A percentile compares a stretch with the other conserved stretches of the same genome.
These are phyloP conservation scores for Otus sunia DNA, from an alignment of 2,113 vertebrate genomes.

Conservation along the genomic window DNA sequence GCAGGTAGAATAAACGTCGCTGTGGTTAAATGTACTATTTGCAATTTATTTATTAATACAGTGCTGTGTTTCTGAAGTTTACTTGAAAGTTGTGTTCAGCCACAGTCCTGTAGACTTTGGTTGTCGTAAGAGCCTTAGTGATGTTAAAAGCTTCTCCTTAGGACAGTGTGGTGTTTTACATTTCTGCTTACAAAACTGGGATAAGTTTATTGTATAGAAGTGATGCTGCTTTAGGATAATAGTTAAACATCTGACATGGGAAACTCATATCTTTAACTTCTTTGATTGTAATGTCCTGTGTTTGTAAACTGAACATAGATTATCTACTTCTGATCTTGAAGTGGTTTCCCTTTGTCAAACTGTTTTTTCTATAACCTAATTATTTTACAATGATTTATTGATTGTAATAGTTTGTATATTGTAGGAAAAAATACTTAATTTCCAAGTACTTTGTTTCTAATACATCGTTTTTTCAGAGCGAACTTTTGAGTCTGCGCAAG, in stretches of 20 bases:
- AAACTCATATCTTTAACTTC: neutral
- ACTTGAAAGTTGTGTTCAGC: neutral
- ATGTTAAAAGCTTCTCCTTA: neutral
- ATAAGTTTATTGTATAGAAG: neutral
- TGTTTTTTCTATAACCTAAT: neutral
- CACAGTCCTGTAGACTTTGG: neutral
- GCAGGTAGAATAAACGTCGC: conserved; percentile 74
- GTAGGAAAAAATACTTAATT: neutral
- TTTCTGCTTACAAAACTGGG: neutral
- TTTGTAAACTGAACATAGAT: neutral
- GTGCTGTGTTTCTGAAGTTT: neutral
- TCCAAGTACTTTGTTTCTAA: neutral
- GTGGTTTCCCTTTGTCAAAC: neutral
- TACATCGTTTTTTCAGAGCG: neutral
- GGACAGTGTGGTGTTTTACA: neutral
- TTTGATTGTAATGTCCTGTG: neutral
- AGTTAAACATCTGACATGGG: neutral
- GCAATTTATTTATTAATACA: neutral
- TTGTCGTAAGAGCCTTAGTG: neutral
- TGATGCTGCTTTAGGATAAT: neutral
- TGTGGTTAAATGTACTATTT: neutral
- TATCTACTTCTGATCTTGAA: neutral
- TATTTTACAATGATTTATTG: neutral
- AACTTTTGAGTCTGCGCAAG: neutral
- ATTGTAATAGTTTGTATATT: neutral